These are phyloP conservation scores for Lasioglossum lativentre DNA, from an alignment of 2,888 invertebrate genomes.

Conservation along the genomic window DNA sequence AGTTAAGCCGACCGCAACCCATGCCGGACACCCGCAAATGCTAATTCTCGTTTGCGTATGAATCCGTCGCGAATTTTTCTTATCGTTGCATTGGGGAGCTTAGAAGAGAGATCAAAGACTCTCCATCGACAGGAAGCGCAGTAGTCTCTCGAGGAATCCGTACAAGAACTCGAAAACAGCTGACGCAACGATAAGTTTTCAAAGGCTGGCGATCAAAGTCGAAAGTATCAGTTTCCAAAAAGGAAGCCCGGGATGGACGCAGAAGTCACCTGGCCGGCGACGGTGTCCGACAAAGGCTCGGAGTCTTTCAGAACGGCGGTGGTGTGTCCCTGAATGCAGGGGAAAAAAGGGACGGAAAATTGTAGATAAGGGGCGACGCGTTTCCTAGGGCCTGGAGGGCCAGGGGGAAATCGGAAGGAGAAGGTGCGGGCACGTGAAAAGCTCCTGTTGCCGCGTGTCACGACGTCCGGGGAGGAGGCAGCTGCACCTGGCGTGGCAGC, in stretches of 20 bases:
- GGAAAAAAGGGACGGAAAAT: neutral
- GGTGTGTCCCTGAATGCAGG: neutral
- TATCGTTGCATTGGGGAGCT: too few species aligned
- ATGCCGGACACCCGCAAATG: neutral
- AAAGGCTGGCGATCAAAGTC: neutral
- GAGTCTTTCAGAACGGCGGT: neutral
- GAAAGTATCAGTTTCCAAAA: neutral
- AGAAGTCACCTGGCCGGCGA: neutral
- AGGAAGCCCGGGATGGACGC: neutral
- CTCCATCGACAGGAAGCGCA: too few species aligned
- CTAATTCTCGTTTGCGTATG: neutral
- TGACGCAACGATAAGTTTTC: neutral
- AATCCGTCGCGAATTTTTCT: neutral
- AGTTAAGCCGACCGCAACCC: neutral
- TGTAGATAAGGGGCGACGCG: neutral
- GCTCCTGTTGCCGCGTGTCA: slow-evolving; percentile 58
- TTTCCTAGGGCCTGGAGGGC: slow-evolving; percentile 9
- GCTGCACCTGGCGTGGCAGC: slow-evolving; percentile 83
- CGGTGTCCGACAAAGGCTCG: neutral
- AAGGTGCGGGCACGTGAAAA: slow-evolving; percentile 59
- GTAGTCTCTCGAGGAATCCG: too few species aligned
- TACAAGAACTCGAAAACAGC: neutral
- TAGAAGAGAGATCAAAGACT: too few species aligned
- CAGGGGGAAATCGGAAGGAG: slow-evolving; percentile 39
- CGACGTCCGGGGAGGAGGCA: slow-evolving; percentile 41